Conservation (phyloP, 2,797 vertebrate genomes). For the Forpus xanthops region DNA sequence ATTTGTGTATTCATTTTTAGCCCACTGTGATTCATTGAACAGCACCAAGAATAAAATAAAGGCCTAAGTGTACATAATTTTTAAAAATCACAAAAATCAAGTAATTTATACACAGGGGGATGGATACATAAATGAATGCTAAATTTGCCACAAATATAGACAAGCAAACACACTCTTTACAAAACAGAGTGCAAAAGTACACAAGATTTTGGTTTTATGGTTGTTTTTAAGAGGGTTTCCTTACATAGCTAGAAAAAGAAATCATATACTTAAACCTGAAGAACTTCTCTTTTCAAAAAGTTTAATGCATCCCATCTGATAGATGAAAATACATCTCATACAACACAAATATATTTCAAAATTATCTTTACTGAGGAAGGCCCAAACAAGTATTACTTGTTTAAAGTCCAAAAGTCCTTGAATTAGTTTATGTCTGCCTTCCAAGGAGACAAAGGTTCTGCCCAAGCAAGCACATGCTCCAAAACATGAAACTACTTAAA, state of each 20-base stretch:
- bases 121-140: background rate
- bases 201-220: background rate
- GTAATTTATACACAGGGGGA: background rate
- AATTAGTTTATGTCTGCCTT: background rate
- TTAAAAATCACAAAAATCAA: background rate
- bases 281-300: background rate
- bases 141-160: background rate
- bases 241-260: background rate
- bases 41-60: background rate
- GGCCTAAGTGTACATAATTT: background rate
- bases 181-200: background rate
- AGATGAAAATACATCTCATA: background rate
- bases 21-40: background rate
- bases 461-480: background rate
- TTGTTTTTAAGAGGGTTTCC: background rate
- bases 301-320: background rate
- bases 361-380: background rate
- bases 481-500: background rate
- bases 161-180: background rate
- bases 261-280: background rate
- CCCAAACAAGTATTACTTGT: background rate
- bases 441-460: background rate
- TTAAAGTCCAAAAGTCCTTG: background rate
- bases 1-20: background rate
- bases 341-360: background rate